A percentile compares a stretch with the other conserved stretches of the same genome.
phyloP scores from a whole-genome alignment of 2,888 invertebrate species.

The Ophonus ardosiacus region DNA sequence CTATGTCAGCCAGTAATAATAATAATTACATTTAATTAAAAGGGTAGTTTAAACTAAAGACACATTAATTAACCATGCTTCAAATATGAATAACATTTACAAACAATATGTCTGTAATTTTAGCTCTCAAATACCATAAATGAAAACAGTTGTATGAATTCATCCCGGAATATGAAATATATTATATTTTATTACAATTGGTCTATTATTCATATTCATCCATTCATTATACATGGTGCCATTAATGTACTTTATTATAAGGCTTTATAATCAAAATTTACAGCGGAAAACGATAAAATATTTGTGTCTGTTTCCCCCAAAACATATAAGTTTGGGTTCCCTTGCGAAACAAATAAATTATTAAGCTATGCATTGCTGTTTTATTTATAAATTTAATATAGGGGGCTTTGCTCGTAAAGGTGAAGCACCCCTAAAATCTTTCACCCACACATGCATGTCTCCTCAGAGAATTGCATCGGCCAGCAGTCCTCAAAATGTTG shows the following conservation, averaged over 20 bases:
- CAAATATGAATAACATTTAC: background rate
- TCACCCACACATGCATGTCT: slow-evolving; percentile 40
- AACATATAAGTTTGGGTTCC: slow-evolving; percentile 21
- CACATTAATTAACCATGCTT: slow-evolving; percentile 2
- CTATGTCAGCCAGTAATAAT: slow-evolving; percentile 23
- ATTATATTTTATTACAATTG: slow-evolving; percentile 5
- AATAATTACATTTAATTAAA: slow-evolving; percentile 44
- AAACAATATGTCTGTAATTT: background rate
- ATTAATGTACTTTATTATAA: slow-evolving; percentile 31
- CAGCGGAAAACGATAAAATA: slow-evolving; percentile 27
- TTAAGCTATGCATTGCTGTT: slow-evolving; percentile 39
- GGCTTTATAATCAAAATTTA: slow-evolving; percentile 37
- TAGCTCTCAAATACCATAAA: background rate
- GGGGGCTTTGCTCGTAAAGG: slow-evolving; percentile 51
- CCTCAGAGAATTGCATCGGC: slow-evolving; percentile 8
- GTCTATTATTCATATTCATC: slow-evolving; percentile 35
- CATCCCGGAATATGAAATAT: background rate
- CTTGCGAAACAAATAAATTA: slow-evolving; percentile 29
- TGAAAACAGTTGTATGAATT: background rate
- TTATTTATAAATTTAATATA: slow-evolving; percentile 60
- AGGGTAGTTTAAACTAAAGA: slow-evolving; percentile 30
- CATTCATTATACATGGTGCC: slow-evolving; percentile 2
- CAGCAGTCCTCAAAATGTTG: slow-evolving; percentile 4
- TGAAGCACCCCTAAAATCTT: slow-evolving; percentile 57
- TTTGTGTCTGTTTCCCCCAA: slow-evolving; percentile 28